Evolutionary conservation across 2,888 invertebrate species (phyloP), one percentile per base, ranked within the genome.

Genomic region (Tachina grossa): DNA sequence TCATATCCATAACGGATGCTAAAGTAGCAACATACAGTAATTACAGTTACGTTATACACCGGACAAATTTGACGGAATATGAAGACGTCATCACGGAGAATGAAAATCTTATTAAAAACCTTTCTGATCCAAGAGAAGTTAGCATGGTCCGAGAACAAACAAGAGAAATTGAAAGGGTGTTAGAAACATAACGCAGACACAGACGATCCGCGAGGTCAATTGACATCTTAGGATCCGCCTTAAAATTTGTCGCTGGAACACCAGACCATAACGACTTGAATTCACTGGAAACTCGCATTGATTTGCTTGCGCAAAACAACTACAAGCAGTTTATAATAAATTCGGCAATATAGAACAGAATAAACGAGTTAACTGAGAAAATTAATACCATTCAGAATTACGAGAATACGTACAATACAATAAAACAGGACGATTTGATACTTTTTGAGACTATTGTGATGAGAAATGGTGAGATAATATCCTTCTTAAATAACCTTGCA

Each of bases 401-500:
- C 13, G 11, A 16, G 19, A 4, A 19, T 55, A 55, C 53, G 5
- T 49, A 22, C 13, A 55, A 55, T 55, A 10, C 31, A 31, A 59
- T 72, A 47, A 11, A n/a, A 22, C 19, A 72, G 19, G 72, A 59
- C 11, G 16, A 39, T 39, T 72, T 72, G 13, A 11, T 72, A 6
- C 11, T 61, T 14, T 72, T 72, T 39, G 59, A 61, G 16, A 10
- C 16, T n/a, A 31, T 39, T 16, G 45, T 31, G 4, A 72, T 59
- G 47, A 59, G 72, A 72, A 72, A 55, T 19, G 43, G 71, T 22
- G 71, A 71, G 14, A 57, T 68, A 59, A 59, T 77, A 31, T 77
- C 59, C n/a, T 77, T 59, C 22, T 41, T 77, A n/a, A 68, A 49
- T 14, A 63, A 79, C 13, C 63, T 71, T 22, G 71, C 79, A 31